These are phyloP conservation scores for Cactoblastis cactorum DNA, from an alignment of 2,888 invertebrate species.

Conservation along the genomic window DNA sequence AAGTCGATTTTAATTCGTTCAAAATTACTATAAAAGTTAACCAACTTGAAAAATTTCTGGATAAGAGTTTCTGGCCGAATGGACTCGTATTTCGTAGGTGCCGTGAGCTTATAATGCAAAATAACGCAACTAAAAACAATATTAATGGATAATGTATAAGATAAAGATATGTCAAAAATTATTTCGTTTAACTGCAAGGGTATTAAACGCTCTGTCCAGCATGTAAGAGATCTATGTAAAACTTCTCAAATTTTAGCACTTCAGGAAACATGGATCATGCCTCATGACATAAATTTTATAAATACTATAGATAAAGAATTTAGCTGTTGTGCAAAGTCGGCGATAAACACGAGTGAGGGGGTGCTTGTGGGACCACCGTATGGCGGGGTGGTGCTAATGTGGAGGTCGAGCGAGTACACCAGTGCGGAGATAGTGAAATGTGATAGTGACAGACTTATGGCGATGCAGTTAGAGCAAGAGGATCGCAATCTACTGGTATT, in stretches of 20 bases:
- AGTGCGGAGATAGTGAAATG: not conserved
- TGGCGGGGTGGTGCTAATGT: conserved; percentile 2
- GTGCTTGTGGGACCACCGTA: not conserved
- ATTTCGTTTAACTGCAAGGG: not conserved
- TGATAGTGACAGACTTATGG: conserved; percentile 3
- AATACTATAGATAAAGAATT: conserved; percentile 9
- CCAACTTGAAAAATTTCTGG: not conserved
- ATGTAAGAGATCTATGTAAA: not conserved
- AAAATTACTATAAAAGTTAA: not conserved
- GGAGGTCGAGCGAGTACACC: not conserved
- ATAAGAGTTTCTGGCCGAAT: not conserved
- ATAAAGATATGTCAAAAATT: not conserved
- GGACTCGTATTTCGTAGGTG: not conserved
- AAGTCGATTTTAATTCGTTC: not conserved
- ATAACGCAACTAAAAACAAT: not conserved
- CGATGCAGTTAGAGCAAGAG: not conserved
- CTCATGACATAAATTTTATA: conserved; percentile 4
- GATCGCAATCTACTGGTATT: not conserved
- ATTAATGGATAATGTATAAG: not conserved
- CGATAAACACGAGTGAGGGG: not conserved
- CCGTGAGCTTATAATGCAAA: not conserved
- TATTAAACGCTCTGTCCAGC: not conserved
- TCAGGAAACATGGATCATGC: conserved; percentile 2
- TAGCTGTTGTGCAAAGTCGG: not conserved
- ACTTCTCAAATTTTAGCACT: not conserved